These are phyloP conservation scores for Hypanus sabinus DNA, from an alignment of 2,113 vertebrate species.

Conservation along the genomic window DNA sequence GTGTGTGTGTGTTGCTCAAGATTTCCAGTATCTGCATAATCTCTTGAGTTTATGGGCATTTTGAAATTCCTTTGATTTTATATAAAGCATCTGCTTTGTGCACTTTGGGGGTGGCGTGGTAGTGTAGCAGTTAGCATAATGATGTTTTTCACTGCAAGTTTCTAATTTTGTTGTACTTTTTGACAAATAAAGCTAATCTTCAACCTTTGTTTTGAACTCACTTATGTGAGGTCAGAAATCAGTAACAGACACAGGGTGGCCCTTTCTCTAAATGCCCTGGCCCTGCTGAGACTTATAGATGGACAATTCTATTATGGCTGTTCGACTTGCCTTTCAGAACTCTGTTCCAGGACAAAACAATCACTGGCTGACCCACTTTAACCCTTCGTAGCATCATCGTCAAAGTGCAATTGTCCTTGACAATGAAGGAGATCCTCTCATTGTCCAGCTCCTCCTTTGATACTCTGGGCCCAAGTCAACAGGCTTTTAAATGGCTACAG, in stretches of 20 bases:
- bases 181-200: no score
- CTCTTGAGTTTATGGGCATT: no score
- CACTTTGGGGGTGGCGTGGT: no score
- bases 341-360: slow-evolving; percentile 58
- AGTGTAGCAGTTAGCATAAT: no score
- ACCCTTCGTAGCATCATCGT: slow-evolving; percentile 79
- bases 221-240: slow-evolving; percentile 7
- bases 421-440: slow-evolving; percentile 77
- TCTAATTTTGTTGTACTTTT: no score
- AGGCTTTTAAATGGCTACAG: slow-evolving; percentile 68
- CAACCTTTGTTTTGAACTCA: not conserved
- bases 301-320: slow-evolving; percentile 40
- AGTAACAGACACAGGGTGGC: not conserved
- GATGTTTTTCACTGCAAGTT: no score
- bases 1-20: no score
- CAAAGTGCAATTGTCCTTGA: slow-evolving; percentile 87
- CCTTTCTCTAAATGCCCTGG: not conserved
- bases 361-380: slow-evolving; percentile 74
- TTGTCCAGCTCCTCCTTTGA: slow-evolving; percentile 67
- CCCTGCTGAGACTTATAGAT: slow-evolving; percentile 31
- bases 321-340: slow-evolving; percentile 46
- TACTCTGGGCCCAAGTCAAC: slow-evolving; percentile 67
- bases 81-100: slow-evolving; percentile 4
- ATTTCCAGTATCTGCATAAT: no score
- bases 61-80: not conserved